These are phyloP conservation scores for Epinephelus fuscoguttatus DNA, from an alignment of 2,113 vertebrate species.

Conservation along the genomic window DNA sequence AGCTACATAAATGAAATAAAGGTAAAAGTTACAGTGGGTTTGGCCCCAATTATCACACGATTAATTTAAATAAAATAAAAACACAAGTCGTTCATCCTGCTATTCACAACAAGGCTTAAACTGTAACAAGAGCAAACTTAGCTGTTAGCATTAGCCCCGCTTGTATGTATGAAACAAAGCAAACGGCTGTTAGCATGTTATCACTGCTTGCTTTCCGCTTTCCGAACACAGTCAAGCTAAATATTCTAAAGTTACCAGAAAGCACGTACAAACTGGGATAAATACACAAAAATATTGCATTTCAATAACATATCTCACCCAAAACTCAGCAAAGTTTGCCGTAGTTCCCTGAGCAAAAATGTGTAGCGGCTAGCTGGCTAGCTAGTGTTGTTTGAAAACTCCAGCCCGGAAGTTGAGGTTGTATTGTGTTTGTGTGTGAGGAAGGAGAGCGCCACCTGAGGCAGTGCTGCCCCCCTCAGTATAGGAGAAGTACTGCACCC, in stretches of 20 bases:
- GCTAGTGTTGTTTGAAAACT: slow-evolving; percentile 78
- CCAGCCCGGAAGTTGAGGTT: slow-evolving; percentile 66
- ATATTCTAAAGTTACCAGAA: not conserved
- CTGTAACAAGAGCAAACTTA: not conserved
- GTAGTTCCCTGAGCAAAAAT: slow-evolving; percentile 75
- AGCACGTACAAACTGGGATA: accelerated
- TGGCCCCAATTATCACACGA: accelerated
- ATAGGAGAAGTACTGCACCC: slow-evolving; percentile 13
- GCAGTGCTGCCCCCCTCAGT: slow-evolving; percentile 33
- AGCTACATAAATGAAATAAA: slow-evolving; percentile 12
- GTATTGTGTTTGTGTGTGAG: slow-evolving; percentile 27
- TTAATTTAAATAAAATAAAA: not conserved
- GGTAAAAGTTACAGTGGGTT: not conserved
- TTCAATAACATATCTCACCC: slow-evolving; percentile 39
- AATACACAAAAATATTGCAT: not conserved
- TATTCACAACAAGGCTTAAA: not conserved
- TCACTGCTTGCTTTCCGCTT: slow-evolving; percentile 1
- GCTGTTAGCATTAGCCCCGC: slow-evolving; percentile 25
- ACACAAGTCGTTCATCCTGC: accelerated
- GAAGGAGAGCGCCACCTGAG: not conserved
- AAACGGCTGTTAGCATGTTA: slow-evolving; percentile 59
- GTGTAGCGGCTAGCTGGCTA: slow-evolving; percentile 50
- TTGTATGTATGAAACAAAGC: slow-evolving; percentile 73
- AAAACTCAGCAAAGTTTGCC: slow-evolving; percentile 38
- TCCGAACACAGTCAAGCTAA: not conserved